Evolutionary conservation across 2,797 vertebrate genomes (phyloP), one percentile per base, ranked within the genome.

Genomic region (Coilia nasus): DNA sequence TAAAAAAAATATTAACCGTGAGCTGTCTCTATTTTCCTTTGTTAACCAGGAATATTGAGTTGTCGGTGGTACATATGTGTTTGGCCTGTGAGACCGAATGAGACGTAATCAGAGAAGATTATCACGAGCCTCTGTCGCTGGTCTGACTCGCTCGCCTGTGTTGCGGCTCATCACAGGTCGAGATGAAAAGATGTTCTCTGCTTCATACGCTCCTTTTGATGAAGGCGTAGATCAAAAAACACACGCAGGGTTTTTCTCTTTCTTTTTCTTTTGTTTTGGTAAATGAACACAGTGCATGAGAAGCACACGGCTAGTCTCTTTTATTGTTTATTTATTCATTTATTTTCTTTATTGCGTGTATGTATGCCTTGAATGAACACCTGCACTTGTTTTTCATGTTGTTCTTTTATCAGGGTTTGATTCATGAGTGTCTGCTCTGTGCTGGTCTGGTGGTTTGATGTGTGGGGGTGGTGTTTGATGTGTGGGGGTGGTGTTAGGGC

Each of bases 161-260:
- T 1, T 35, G 28, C 28, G 31, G 17, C 67, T 75, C 17, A 75
- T 75, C 67, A 75, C 28, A 75, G 71, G 5, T 1, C 35, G 1
- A 78, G 71, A 78, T 78, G 71, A 78, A 78, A 78, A 78, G 71
- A 78, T 44, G 71, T 41, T 78, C 35, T 21, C 71, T 78, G 31
- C 17, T 78, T 19, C 31, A 35, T 78, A 19, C 7, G 71, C 71
- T 44, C 71, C 71, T 78, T 78, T 35, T 78, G 35, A 78, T 44
- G 17, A 78, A 44, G 12, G 31, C 71, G 41, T 19, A 19, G 67
- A 75, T 75, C 15, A 75, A 75, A 41, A 75, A 31, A 75, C 31
- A 78, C 31, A 41, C 56, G 59, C 75, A 81, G 21, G 35, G 2
- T 12, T 41, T 7, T 78, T 12, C 31, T 25, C 25, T 47, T 47